Conservation (phyloP, 2,113 vertebrate genomes). For the Ptilorrhoa leucosticta region DNA sequence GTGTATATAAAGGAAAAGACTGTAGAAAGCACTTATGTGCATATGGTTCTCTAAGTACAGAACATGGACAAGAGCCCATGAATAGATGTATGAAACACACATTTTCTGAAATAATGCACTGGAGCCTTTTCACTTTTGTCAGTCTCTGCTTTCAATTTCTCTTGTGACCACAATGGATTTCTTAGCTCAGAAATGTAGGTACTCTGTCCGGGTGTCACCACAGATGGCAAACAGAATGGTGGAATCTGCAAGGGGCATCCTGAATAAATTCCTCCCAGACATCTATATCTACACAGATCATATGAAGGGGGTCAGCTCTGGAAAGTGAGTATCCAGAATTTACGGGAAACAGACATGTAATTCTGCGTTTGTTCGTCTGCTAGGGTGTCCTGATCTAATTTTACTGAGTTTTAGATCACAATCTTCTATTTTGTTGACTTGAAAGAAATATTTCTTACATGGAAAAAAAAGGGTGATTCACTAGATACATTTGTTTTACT, state of each 20-base stretch:
- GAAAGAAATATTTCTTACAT: background rate
- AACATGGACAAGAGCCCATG: background rate
- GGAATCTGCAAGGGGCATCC: conserved; percentile 86
- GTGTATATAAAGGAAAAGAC: background rate
- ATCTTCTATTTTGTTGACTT: background rate
- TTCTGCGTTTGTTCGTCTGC: background rate
- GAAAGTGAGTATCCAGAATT: conserved; percentile 82
- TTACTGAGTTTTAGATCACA: background rate
- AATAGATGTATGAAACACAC: background rate
- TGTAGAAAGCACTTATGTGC: background rate
- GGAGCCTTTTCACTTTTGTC: background rate
- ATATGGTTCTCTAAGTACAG: background rate
- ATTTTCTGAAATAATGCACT: background rate
- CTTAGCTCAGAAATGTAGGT: conserved; percentile 76
- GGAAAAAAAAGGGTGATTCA: background rate
- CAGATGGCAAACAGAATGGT: conserved; percentile 97
- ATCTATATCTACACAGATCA: conserved; percentile 98
- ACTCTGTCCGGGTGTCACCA: conserved; percentile 91
- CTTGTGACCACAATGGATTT: background rate
- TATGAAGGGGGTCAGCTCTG: conserved; percentile 90
- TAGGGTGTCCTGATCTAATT: background rate
- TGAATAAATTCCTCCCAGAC: conserved; percentile 94
- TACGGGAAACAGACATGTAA: background rate
- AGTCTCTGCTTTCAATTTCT: background rate
- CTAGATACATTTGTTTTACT: background rate